A percentile compares a stretch with the other conserved stretches of the same genome.
Evolutionary conservation across 2,113 vertebrate species (phyloP).

Genomic region (Lycaon pictus): DNA sequence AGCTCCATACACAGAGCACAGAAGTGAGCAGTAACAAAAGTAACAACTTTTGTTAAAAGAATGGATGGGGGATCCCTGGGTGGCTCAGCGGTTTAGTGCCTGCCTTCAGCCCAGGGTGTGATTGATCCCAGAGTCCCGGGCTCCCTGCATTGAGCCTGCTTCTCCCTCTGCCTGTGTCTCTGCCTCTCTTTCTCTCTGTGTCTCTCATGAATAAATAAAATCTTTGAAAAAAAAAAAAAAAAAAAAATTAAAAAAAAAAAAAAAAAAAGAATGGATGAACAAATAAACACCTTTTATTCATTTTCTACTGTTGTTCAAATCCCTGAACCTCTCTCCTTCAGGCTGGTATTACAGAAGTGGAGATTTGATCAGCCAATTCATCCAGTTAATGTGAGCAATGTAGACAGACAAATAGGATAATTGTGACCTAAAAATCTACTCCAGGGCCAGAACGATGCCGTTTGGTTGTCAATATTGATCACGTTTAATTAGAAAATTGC

Average conservation of each 20-base stretch:
- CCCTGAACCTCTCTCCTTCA: slow-evolving; percentile 19
- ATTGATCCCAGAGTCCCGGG: too few species aligned
- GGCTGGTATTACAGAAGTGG: slow-evolving; percentile 13
- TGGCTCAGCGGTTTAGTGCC: too few species aligned
- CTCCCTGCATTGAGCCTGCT: too few species aligned
- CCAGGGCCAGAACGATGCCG: background rate
- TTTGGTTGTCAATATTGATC: slow-evolving; percentile 76
- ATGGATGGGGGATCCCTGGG: too few species aligned
- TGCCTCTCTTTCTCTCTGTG: too few species aligned
- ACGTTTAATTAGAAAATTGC: slow-evolving; percentile 69
- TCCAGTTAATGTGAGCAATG: slow-evolving; percentile 47
- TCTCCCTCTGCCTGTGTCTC: too few species aligned
- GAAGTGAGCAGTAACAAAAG: background rate
- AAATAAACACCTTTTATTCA: slow-evolving; percentile 35
- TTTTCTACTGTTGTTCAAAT: background rate
- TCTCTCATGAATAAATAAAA: too few species aligned
- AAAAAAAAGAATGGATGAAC: background rate
- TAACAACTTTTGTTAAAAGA: slow-evolving; percentile 39
- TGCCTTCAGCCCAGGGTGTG: too few species aligned
- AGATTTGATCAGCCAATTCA: slow-evolving; percentile 67
- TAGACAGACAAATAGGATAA: slow-evolving; percentile 67
- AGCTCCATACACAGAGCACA: background rate
- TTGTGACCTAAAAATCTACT: slow-evolving; percentile 58
- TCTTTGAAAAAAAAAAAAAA: background rate
- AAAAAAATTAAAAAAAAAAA: background rate